A percentile compares a stretch with the other conserved stretches of the same genome.
phyloP scores from a whole-genome alignment of 2,113 vertebrate genomes.

The Leptobrachium ailaonicum region DNA sequence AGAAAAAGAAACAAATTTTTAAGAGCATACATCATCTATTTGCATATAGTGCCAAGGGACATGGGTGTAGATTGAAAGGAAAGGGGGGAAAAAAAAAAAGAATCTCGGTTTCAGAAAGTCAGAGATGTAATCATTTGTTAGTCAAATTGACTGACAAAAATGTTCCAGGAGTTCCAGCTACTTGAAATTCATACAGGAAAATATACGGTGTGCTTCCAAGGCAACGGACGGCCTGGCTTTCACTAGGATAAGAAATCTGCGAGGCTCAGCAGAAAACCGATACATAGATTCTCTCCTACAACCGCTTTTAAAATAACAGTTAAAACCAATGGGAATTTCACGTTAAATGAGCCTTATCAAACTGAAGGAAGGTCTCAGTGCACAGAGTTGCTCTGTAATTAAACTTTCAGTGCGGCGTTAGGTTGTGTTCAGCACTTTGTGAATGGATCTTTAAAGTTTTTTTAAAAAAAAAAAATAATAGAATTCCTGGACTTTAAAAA shows the following conservation, averaged over 20 bases:
- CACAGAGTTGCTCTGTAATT: conserved; percentile 16
- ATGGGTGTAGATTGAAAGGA: conserved; percentile 9
- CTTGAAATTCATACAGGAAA: conserved; percentile 56
- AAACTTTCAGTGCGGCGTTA: conserved; percentile 39
- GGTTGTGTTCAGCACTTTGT: not conserved
- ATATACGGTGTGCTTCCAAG: conserved; percentile 6
- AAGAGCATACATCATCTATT: not conserved
- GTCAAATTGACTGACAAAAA: conserved; percentile 53
- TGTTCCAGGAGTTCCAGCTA: not conserved
- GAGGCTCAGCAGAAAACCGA: conserved; percentile 46
- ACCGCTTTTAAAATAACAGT: conserved; percentile 20
- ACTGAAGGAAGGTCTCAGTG: conserved; percentile 17
- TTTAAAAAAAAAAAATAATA: too few species aligned
- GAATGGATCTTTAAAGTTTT: not conserved
- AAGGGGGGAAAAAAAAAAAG: conserved; percentile 17
- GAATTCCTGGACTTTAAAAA: too few species aligned
- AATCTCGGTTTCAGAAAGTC: not conserved
- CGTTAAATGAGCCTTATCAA: conserved; percentile 27
- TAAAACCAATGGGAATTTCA: conserved; percentile 46
- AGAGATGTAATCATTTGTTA: conserved; percentile 55
- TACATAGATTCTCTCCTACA: conserved; percentile 40
- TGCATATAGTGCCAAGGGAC: conserved; percentile 6
- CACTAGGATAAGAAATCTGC: conserved; percentile 43
- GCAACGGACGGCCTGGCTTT: conserved; percentile 53
- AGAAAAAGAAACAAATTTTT: not conserved